Base-by-base conservation (phyloP, 2,797 vertebrate genomes). In the Carapus acus region DNA sequence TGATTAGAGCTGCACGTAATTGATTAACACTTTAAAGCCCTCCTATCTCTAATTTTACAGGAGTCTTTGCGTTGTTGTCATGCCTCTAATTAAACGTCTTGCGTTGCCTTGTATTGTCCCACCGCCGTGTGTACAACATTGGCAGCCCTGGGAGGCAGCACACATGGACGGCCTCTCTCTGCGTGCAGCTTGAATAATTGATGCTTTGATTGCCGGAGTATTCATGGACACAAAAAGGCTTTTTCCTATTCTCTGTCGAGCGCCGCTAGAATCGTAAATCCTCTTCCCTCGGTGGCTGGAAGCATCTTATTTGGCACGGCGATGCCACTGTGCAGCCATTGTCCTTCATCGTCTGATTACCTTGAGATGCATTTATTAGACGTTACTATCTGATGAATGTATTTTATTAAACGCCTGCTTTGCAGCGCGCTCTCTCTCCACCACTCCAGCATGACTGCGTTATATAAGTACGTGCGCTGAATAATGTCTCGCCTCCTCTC, bases 201-300 rank as follows among this genome's bases (percentile, higher is more conserved):
- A 86, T 84, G 85, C 73, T 57, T 76, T 85, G 79, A 86, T 86
- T 83, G 81, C 77, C 64, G 50, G 62, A 53, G 76, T 78, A 80
- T 84, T 83, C 83, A 78, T 47, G 58, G 76, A 83, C 81, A 83
- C 80, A 85, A 83, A 83, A 85, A 85, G 71, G 78, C 78, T 86
- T 82, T n/a, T 84, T 81, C 72, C 75, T 82, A 77, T 82, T 80
- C 76, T 77, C 76, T 74, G 65, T 69, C 71, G 67, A 69, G 79
- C 73, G 68, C 69, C 64, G 58, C 68, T 66, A 46, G 65, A 83
- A 79, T 81, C 65, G 68, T 77, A 83, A 84, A 77, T 67, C 68
- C 75, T 54, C 62, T 53, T 71, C 62, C 76, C 66, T 39, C 24
- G 65, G 56, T 38, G 50, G 54, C 55, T 56, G 46, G 52, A 59